Conservation (phyloP, 2,888 invertebrate genomes). For the Branchipolynoe longqiensis region DNA sequence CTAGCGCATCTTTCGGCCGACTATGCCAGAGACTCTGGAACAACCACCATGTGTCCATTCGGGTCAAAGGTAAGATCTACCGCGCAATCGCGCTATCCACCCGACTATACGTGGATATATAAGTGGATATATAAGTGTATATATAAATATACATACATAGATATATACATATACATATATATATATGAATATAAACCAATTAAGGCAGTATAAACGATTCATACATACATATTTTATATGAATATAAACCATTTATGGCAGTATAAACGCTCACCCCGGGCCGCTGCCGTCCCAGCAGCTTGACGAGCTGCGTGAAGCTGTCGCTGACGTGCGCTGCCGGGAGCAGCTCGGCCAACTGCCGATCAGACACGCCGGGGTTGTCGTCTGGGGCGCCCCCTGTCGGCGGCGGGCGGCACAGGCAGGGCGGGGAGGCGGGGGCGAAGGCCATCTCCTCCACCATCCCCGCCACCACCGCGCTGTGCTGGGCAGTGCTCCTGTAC, state of each 20-base stretch:
- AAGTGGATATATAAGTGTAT: not conserved
- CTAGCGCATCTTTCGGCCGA: no score
- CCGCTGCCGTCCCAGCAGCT: slow-evolving; percentile 27
- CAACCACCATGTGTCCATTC: not conserved
- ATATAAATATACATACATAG: not conserved
- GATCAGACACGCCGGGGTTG: slow-evolving; percentile 42
- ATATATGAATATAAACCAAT: not conserved
- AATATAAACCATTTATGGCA: not conserved
- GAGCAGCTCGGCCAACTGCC: slow-evolving; percentile 58
- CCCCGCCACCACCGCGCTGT: slow-evolving; percentile 54
- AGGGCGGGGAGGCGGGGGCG: slow-evolving; percentile 62
- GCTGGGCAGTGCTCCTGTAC: slow-evolving; percentile 56
- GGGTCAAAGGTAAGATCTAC: no score
- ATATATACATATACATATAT: not conserved
- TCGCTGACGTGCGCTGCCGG: slow-evolving; percentile 56
- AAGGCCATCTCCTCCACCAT: slow-evolving; percentile 62
- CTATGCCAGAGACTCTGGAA: no score
- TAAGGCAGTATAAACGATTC: not conserved
- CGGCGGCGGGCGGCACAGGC: slow-evolving; percentile 62
- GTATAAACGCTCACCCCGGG: slow-evolving; percentile 44
- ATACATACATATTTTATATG: not conserved
- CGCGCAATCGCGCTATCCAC: no score
- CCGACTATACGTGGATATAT: not conserved
- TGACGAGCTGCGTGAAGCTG: slow-evolving; percentile 49
- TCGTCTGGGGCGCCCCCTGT: not conserved